Evolutionary conservation across 1,140 invertebrate genomes (phyloP).

Genomic region (Battus philenor): DNA sequence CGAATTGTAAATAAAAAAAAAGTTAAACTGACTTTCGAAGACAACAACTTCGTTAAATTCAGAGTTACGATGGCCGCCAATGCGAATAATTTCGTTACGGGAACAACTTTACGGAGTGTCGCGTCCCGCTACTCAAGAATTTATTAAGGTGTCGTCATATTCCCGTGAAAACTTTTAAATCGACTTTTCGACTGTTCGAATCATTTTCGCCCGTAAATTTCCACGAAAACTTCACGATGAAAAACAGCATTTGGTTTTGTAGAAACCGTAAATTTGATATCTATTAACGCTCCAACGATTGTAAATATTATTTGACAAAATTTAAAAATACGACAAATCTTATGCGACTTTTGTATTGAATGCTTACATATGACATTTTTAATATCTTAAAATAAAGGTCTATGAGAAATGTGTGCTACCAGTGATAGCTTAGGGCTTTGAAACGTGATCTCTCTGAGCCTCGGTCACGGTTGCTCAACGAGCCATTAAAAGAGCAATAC

Average conservation of each 20-base stretch:
- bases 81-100: conserved; percentile 20
- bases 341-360: too few species aligned
- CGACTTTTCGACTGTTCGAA: conserved; percentile 7
- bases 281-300: not conserved
- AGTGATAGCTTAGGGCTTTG: too few species aligned
- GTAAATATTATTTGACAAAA: too few species aligned
- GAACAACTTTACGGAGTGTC: conserved; percentile 7
- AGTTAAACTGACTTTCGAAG: conserved; percentile 15
- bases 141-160: conserved; percentile 20
- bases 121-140: conserved; percentile 7
- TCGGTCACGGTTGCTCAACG: too few species aligned
- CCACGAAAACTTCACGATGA: not conserved
- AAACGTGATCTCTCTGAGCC: too few species aligned
- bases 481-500: too few species aligned
- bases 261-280: not conserved
- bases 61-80: conserved; percentile 10
- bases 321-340: too few species aligned
- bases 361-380: too few species aligned
- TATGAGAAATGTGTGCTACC: too few species aligned
- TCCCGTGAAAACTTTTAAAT: conserved; percentile 14
- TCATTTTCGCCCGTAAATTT: conserved; percentile 2
- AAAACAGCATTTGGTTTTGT: not conserved
- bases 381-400: too few species aligned
- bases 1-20: conserved; percentile 14
- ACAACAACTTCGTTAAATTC: conserved; percentile 5